Evolutionary conservation across 2,113 vertebrate species (phyloP).

Genomic region (Ardeotis arabs): DNA sequence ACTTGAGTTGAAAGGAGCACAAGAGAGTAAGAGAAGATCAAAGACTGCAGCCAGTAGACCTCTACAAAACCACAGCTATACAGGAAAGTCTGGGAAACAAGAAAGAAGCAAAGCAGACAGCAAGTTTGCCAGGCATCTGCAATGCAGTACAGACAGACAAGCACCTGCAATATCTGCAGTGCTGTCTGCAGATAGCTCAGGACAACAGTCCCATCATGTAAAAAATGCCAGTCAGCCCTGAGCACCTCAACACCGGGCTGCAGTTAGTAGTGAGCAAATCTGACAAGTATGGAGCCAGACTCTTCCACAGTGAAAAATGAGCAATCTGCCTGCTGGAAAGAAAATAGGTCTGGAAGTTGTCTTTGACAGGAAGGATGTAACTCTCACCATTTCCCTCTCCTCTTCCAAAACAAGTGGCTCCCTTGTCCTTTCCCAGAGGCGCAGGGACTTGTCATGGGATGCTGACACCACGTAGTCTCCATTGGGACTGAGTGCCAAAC

Average conservation of each 20-base stretch:
- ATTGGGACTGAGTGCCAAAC: conserved; percentile 90
- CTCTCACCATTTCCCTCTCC: conserved; percentile 91
- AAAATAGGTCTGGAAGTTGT: not conserved
- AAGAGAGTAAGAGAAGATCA: not conserved
- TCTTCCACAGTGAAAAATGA: not conserved
- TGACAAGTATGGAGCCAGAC: not conserved
- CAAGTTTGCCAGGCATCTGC: not conserved
- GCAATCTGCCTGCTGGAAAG: not conserved
- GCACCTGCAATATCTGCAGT: not conserved
- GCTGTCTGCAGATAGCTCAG: not conserved
- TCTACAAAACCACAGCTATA: not conserved
- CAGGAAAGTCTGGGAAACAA: not conserved
- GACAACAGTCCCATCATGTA: not conserved
- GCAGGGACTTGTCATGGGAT: conserved; percentile 94
- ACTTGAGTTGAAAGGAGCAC: not conserved
- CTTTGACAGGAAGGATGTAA: not conserved
- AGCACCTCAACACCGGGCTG: not conserved
- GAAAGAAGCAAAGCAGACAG: not conserved
- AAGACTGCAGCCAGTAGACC: not conserved
- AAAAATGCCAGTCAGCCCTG: not conserved
- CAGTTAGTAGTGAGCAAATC: not conserved
- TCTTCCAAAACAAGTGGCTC: conserved; percentile 95
- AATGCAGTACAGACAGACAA: not conserved
- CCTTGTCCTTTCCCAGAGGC: conserved; percentile 94
- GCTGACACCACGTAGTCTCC: conserved; percentile 92